These are phyloP conservation scores for Manis pentadactyla DNA, from an alignment of 2,797 vertebrate species.

Conservation along the genomic window DNA sequence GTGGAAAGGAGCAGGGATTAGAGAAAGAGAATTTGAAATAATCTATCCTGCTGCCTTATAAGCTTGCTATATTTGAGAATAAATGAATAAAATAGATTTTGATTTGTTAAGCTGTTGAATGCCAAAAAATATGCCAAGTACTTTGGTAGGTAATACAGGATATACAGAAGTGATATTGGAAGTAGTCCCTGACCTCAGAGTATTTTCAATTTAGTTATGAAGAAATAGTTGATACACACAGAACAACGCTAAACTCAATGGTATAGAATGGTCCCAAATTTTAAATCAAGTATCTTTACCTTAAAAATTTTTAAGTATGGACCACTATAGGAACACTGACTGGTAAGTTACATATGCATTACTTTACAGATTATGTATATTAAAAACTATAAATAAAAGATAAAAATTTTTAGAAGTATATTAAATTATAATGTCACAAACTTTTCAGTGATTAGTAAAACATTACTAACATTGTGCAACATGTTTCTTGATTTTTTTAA, in stretches of 20 bases:
- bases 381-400: not conserved
- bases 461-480: not conserved
- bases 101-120: not conserved
- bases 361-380: not conserved
- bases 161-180: not conserved
- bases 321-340: not conserved
- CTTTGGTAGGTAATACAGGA: not conserved
- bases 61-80: not conserved
- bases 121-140: not conserved
- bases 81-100: slow-evolving; percentile 10
- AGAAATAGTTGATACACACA: not conserved
- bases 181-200: not conserved
- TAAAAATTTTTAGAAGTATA: not conserved
- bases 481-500: not conserved
- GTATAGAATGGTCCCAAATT: not conserved
- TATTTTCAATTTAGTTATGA: not conserved
- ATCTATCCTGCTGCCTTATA: not conserved
- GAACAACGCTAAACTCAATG: not conserved
- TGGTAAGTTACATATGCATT: not conserved
- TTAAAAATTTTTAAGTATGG: not conserved
- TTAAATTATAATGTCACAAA: not conserved
- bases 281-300: not conserved
- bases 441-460: slow-evolving; percentile 8
- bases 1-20: not conserved
- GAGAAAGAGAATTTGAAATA: not conserved